phyloP scores from a whole-genome alignment of 2,888 invertebrate species.

The Herminia tarsipennalis region DNA sequence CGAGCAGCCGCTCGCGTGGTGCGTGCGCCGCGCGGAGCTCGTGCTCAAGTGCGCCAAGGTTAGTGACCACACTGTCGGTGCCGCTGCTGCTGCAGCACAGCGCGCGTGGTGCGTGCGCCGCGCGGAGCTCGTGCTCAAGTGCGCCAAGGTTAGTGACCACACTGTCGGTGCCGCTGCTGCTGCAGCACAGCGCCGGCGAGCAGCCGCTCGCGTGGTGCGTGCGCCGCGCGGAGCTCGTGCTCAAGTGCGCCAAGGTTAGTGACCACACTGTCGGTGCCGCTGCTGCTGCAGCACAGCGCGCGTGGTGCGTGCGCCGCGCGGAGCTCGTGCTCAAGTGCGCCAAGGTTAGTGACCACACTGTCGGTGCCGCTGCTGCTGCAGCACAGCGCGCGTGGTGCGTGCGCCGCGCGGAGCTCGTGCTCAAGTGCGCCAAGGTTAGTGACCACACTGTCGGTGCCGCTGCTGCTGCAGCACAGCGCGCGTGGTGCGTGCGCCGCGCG shows the following conservation, averaged over 20 bases:
- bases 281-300: constrained; percentile 93
- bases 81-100: constrained; percentile 96
- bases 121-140: constrained; percentile 99
- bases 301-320: constrained; percentile 98
- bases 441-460: too few species aligned
- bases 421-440: too few species aligned
- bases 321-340: constrained; percentile 99
- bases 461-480: too few species aligned
- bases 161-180: constrained; percentile 95
- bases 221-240: constrained; percentile 97
- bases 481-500: too few species aligned
- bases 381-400: too few species aligned
- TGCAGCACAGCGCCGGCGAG: constrained; percentile 94
- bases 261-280: constrained; percentile 96
- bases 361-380: too few species aligned
- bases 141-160: constrained; percentile 99
- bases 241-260: constrained; percentile 99
- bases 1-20: constrained; percentile 99
- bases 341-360: too few species aligned
- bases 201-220: constrained; percentile 99
- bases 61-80: constrained; percentile 96
- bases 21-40: constrained; percentile 97
- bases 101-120: constrained; percentile 96
- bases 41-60: constrained; percentile 99
- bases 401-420: too few species aligned